Base-by-base conservation (phyloP, 2,888 invertebrate genomes). In the Fragum fragum region DNA sequence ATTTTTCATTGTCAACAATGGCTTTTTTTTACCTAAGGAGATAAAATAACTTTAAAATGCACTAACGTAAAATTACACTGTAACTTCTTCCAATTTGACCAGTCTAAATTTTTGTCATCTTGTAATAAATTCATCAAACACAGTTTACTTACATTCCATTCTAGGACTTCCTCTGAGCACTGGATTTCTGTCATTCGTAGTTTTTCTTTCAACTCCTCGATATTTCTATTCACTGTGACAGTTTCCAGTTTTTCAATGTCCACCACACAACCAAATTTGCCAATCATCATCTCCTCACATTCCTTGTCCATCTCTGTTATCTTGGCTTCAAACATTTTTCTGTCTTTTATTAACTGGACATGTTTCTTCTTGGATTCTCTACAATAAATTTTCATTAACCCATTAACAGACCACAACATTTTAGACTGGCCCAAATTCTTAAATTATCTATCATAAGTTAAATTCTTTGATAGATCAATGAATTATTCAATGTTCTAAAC, bases 211-310 rank as follows among this genome's bases (percentile, higher is more conserved):
- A 93, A 89, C 83, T 94, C 94, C 81, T 94, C 94, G 21, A 94
- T 92, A 77, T 91, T 88, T 59, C 93, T 84, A 87, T 95, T 94
- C 2, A 94, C 94, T 1, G 94, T 94, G 23, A 94, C 92, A 2
- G 93, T 92, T 83, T 95, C 94, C 29, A 95, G 87, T 76, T 92
- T 93, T 87, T 95, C 94, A 53, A 95, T 86, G 85, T 94, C 93
- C 3, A 94, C 93, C 26, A 93, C 88, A 21, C 91, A 86, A 0
- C 94, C 94, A 88, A 94, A 95, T 88, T 94, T 95, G 68, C 90
- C 91, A 21, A 92, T 77, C 94, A 94, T 94, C 93, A 93, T 92
- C 79, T 91, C 87, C 74, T 94, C 91, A 79, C 94, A 94, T 32
- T 90, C 89, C 55, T 91, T 90, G 57, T 94, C 92, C 91, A 94